Evolutionary conservation across 2,113 vertebrate species (phyloP).

Genomic region (Serilophus lunatus): DNA sequence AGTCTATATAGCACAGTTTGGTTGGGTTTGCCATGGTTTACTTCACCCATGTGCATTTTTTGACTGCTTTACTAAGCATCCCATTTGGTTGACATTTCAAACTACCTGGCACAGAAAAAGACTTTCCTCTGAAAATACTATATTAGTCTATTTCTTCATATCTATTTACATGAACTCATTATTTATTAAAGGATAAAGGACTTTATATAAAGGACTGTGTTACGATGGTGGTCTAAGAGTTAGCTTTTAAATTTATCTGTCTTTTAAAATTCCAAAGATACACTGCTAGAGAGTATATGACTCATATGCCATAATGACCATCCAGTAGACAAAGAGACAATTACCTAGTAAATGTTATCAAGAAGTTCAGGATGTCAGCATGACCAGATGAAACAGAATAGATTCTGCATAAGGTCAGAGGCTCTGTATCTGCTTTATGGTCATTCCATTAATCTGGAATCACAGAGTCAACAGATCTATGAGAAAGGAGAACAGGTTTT

Average conservation of each 20-base stretch:
- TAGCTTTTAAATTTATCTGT: background rate
- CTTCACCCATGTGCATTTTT: constrained; percentile 2
- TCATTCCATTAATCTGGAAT: background rate
- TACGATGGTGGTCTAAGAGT: background rate
- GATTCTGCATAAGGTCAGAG: background rate
- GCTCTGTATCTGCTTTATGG: background rate
- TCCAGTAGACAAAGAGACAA: background rate
- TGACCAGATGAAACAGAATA: background rate
- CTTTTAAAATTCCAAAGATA: background rate
- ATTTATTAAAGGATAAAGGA: background rate
- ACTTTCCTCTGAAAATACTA: background rate
- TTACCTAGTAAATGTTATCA: background rate
- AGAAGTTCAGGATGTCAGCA: background rate
- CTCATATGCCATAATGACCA: background rate
- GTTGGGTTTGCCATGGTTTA: background rate
- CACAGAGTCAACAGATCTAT: background rate
- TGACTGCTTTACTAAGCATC: background rate
- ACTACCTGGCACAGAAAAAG: background rate
- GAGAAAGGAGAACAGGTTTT: background rate
- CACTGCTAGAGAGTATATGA: background rate
- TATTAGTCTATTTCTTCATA: background rate
- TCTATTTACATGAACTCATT: background rate
- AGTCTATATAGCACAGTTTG: background rate
- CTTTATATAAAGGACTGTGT: too few relatives aligned
- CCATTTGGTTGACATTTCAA: background rate